phyloP scores from a whole-genome alignment of 2,888 invertebrate genomes.

The Caradrina clavipalpis region DNA sequence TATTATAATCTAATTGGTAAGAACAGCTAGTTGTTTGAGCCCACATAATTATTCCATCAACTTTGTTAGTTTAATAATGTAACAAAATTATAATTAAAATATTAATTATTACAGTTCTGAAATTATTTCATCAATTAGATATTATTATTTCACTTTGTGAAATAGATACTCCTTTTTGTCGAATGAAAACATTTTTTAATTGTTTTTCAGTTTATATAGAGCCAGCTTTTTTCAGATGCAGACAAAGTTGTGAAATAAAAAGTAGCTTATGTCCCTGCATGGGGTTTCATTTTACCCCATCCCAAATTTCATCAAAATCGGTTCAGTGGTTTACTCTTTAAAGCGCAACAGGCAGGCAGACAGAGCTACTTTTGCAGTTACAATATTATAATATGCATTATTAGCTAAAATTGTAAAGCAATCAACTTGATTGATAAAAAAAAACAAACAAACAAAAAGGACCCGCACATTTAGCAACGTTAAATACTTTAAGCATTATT shows the following conservation, averaged over 20 bases:
- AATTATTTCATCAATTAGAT: not conserved
- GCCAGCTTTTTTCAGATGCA: no score
- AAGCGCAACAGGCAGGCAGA: no score
- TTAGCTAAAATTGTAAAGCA: no score
- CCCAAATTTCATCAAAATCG: no score
- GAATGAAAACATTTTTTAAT: no score
- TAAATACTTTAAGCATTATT: conserved; percentile 32
- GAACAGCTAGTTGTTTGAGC: not conserved
- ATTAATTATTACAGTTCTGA: not conserved
- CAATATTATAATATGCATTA: no score
- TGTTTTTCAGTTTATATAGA: no score
- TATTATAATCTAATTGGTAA: conserved; percentile 11
- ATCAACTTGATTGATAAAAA: not conserved
- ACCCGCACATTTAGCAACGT: conserved; percentile 10
- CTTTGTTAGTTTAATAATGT: not conserved
- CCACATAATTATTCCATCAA: not conserved
- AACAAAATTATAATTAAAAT: conserved; percentile 9
- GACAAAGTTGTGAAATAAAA: no score
- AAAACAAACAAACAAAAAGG: conserved; percentile 9
- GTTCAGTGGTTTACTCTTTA: no score
- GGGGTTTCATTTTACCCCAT: no score
- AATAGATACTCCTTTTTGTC: not conserved
- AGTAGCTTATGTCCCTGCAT: no score
- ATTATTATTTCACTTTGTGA: not conserved
- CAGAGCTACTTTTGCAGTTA: no score